Evolutionary conservation across 2,113 vertebrate genomes (phyloP).

Genomic region (Uropsilus gracilis): DNA sequence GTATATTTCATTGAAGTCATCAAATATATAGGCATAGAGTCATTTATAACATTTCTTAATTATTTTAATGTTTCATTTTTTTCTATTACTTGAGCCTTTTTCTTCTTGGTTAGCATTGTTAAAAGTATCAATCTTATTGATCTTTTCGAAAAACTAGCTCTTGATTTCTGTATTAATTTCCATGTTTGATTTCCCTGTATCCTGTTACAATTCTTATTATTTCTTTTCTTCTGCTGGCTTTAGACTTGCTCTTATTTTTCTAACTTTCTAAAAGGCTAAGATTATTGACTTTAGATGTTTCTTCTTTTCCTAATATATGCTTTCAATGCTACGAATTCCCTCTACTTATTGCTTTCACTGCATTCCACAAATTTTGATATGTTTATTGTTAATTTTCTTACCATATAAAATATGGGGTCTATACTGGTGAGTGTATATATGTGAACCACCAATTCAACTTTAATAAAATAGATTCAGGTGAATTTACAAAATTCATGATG

Average conservation of each 20-base stretch:
- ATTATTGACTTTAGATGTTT: neutral
- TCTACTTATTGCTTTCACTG: neutral
- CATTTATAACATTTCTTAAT: neutral
- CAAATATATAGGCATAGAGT: neutral
- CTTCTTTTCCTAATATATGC: neutral
- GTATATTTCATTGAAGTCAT: neutral
- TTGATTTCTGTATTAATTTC: slow-evolving; percentile 4
- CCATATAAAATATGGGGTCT: neutral
- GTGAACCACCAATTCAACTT: neutral
- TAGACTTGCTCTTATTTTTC: neutral
- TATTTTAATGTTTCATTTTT: neutral
- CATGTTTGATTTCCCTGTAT: neutral
- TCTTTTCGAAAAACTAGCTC: neutral
- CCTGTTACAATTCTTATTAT: neutral
- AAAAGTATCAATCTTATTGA: neutral
- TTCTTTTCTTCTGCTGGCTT: neutral
- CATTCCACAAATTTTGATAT: neutral
- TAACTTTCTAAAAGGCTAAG: neutral
- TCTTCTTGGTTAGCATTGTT: neutral
- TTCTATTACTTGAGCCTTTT: neutral
- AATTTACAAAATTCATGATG: neutral
- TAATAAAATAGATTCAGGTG: neutral
- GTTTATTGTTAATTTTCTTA: neutral
- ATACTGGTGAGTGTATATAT: neutral
- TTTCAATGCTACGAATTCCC: neutral